A percentile compares a stretch with the other conserved stretches of the same genome.
Conservation (phyloP, 2,888 invertebrate species). For the Monoplex corrugatus region DNA sequence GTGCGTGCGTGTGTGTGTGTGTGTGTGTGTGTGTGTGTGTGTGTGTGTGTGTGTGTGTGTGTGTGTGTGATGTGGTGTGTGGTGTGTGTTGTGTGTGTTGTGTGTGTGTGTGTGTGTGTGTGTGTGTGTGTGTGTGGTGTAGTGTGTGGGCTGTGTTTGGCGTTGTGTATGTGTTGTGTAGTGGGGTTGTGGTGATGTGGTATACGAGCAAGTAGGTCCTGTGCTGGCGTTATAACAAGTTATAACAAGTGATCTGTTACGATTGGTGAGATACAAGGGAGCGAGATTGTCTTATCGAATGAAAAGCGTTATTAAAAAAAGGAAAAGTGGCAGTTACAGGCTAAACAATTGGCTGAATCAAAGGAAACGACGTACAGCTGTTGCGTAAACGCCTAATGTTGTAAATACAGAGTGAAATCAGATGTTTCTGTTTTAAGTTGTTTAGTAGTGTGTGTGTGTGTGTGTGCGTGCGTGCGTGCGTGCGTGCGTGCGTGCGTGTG, state of each 20-base stretch:
- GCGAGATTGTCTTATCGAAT: no score
- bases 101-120: neutral
- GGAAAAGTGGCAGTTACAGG: no score
- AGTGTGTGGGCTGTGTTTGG: neutral
- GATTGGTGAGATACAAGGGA: no score
- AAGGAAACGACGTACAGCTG: no score
- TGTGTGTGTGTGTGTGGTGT: neutral
- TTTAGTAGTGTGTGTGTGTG: neutral
- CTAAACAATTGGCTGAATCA: no score
- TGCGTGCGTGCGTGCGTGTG: constrained; percentile 13
- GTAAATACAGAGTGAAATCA: no score
- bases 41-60: neutral
- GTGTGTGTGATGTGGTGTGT: neutral
- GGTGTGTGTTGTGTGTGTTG: neutral
- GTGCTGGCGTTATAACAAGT: no score
- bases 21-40: neutral
- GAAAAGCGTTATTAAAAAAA: no score
- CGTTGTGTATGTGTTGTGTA: neutral
- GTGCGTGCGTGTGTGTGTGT: neutral
- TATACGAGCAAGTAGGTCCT: no score
- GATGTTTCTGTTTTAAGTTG: no score
- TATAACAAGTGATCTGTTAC: no score
- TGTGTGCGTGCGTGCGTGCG: neutral
- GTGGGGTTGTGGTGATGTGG: neutral
- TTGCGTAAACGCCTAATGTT: no score